These are phyloP conservation scores for Phasianus colchicus DNA, from an alignment of 2,113 vertebrate genomes.

Conservation along the genomic window DNA sequence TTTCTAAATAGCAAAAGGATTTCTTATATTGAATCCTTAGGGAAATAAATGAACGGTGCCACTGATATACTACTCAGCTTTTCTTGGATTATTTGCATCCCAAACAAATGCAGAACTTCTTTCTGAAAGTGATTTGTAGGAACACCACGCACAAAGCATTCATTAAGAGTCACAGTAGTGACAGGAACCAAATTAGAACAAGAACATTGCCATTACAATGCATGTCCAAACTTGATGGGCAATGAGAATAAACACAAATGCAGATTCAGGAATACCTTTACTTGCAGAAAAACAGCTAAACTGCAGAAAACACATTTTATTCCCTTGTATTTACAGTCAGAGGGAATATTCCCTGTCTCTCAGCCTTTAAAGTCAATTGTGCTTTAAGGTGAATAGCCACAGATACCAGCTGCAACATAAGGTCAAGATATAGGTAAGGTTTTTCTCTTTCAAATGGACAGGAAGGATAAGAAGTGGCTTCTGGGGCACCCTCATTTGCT, in stretches of 20 bases:
- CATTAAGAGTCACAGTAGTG: background rate
- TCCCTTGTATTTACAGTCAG: background rate
- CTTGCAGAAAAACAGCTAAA: background rate
- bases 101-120: background rate
- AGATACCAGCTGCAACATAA: accelerated
- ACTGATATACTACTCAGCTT: background rate
- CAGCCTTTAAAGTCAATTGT: background rate
- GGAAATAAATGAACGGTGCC: background rate
- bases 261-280: background rate
- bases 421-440: background rate
- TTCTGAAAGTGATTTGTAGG: slow-evolving; percentile 4
- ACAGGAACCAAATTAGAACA: slow-evolving; percentile 13
- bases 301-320: background rate
- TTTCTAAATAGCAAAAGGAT: background rate
- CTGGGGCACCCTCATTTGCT: background rate
- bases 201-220: background rate
- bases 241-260: slow-evolving; percentile 1
- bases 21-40: background rate
- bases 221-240: background rate
- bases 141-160: background rate
- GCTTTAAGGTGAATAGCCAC: background rate
- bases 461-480: background rate
- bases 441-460: background rate
- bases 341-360: background rate
- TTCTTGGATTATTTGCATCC: background rate